Evolutionary conservation across 2,797 vertebrate species (phyloP).

Genomic region (Rachycentron canadum): DNA sequence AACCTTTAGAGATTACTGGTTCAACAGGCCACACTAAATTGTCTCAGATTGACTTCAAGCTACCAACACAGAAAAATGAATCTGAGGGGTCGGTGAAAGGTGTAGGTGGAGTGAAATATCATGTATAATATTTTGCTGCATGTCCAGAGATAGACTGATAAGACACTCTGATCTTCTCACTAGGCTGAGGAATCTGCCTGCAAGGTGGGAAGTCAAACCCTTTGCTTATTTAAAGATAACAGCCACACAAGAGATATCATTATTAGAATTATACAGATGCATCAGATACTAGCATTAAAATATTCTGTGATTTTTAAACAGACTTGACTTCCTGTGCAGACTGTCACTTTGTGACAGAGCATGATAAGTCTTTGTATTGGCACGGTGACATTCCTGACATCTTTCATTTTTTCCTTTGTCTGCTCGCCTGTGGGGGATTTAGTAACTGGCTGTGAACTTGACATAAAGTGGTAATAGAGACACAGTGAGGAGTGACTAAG

Average conservation of each 20-base stretch:
- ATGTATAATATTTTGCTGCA: too few relatives aligned
- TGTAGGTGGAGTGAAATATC: slow-evolving; percentile 16
- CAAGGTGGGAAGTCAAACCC: slow-evolving; percentile 26
- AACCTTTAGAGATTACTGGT: neutral
- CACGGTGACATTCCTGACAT: slow-evolving; percentile 14
- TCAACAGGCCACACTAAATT: neutral
- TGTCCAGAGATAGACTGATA: slow-evolving; percentile 8
- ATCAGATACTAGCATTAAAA: neutral
- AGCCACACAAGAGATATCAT: slow-evolving; percentile 10
- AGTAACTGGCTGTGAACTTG: neutral
- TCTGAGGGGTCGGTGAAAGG: neutral
- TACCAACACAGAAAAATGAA: neutral
- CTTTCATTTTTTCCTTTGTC: neutral
- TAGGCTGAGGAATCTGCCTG: neutral
- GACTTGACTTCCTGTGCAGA: neutral
- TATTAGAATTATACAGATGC: neutral
- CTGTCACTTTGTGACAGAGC: neutral
- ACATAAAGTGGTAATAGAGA: neutral
- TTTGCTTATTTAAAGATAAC: slow-evolving; percentile 11
- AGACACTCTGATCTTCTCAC: slow-evolving; percentile 17
- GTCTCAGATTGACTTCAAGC: slow-evolving; percentile 1
- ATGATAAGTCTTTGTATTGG: neutral
- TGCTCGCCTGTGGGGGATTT: neutral
- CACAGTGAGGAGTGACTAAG: neutral
- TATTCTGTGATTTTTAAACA: neutral